Base-by-base conservation (phyloP, 2,888 invertebrate genomes). In the Caenorhabditis zanzibari region DNA sequence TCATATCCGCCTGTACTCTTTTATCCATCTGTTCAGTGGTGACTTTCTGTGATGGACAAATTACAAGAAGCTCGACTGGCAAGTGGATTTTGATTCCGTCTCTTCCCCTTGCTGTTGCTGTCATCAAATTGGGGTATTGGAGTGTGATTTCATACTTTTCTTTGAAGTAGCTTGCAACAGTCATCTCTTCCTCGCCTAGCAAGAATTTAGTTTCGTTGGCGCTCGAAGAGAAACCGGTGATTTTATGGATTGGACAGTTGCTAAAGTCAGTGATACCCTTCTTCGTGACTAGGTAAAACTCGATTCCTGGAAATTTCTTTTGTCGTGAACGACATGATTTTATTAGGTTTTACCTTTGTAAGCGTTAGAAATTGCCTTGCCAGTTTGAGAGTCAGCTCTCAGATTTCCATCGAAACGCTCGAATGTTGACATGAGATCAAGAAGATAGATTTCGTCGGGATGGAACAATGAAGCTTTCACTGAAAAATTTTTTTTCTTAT, bases 391-490 rank as follows among this genome's bases (percentile, higher is more conserved):
- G 7, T 44, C 12, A 12, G 28, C 26, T 9, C 22, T 26, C 1
- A 66, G 6, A 4, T 52, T 16, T 2, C n/a, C 16, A 1, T 24
- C 2, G 38, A 56, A 41, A 28, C 54, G 26, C 10, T 49, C 32
- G 41, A 9, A 56, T 0, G 41, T 41, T 24, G 38, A 16, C n/a
- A 71, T 16, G n/a, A 71, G 19, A 6, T 56, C 41, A 1, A 56
- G 41, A 26, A 71, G 41, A 1, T 10, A 0, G 0, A 3, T n/a
- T 56, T 71, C 2, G 24, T 71, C 69, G 28, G 54, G 69, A 28
- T 71, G 69, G 69, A 71, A 71, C 7, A 71, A 38, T 2, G 69
- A 41, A 1, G n/a, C 26, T 14, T 41, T 54, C 38, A 71, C 69
- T 71, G 56, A 56, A 56, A 69, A 22, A 28, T 12, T 16, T 12